Conservation (phyloP, 1,140 invertebrate species). For the Eufriesea mexicana region DNA sequence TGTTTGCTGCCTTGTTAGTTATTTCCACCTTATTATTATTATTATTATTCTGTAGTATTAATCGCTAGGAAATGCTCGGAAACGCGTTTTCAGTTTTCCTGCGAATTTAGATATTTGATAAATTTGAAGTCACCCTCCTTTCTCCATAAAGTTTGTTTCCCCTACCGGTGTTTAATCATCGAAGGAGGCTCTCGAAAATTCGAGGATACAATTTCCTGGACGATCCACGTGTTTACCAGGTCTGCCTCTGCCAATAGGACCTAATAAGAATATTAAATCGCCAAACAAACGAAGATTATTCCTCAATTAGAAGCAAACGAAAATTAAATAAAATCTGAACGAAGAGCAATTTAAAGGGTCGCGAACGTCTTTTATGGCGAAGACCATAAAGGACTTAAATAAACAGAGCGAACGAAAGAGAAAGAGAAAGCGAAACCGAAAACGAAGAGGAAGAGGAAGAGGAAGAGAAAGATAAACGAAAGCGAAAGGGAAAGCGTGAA, state of each 20-base stretch:
- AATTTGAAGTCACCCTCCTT: background rate
- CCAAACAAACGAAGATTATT: background rate
- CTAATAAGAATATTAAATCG: too few species aligned
- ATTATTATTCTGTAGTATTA: too few species aligned
- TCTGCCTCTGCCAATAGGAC: background rate
- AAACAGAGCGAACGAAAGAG: background rate
- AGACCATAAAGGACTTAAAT: too few species aligned
- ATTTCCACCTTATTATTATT: too few species aligned
- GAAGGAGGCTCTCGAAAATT: slow-evolving; percentile 32
- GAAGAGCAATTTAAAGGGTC: background rate
- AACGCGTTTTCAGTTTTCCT: too few species aligned
- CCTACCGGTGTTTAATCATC: background rate
- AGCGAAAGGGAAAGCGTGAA: background rate
- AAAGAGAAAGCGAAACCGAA: background rate
- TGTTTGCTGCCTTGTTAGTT: background rate
- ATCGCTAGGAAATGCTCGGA: too few species aligned
- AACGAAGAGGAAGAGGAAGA: background rate
- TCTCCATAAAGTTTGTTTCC: background rate
- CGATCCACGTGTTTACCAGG: background rate
- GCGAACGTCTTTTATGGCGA: background rate
- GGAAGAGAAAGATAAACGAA: background rate
- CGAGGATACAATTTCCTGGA: slow-evolving; percentile 18
- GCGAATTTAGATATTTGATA: too few species aligned
- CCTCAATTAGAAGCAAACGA: too few species aligned
- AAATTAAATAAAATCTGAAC: too few species aligned